These are phyloP conservation scores for Drosophila asahinai DNA, from an alignment of 1,140 invertebrate genomes.

Conservation along the genomic window DNA sequence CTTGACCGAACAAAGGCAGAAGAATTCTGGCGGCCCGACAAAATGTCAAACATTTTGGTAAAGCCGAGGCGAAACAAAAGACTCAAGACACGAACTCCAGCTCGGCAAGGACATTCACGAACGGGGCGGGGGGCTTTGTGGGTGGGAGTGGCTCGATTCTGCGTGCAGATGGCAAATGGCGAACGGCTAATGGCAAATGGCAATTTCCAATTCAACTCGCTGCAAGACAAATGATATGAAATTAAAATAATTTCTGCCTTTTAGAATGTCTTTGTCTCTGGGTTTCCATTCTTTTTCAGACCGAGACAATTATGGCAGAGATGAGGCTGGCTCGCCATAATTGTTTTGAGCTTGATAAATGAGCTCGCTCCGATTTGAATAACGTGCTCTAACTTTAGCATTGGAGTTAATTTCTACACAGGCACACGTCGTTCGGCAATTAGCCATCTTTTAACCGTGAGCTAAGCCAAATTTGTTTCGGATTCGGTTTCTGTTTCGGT, in stretches of 20 bases:
- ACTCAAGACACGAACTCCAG: conserved; percentile 67
- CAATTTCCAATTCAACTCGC: conserved; percentile 31
- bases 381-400: conserved; percentile 68
- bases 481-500: conserved; percentile 19
- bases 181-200: conserved; percentile 13
- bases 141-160: conserved; percentile 42
- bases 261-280: conserved; percentile 11
- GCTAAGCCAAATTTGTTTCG: conserved; percentile 42
- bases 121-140: conserved; percentile 2
- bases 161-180: conserved; percentile 18
- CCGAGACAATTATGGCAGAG: conserved; percentile 35
- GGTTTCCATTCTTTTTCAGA: neutral
- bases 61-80: conserved; percentile 67
- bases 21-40: conserved; percentile 31
- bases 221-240: conserved; percentile 29
- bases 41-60: conserved; percentile 60
- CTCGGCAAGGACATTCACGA: conserved; percentile 16
- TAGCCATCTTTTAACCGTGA: conserved; percentile 77
- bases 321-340: conserved; percentile 17
- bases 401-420: conserved; percentile 70
- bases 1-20: conserved; percentile 61
- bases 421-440: conserved; percentile 66
- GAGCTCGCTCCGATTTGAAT: conserved; percentile 74
- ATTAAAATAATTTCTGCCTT: conserved; percentile 23
- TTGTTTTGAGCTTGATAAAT: conserved; percentile 62